Percentiles rank a stretch among this genome's conserved stretches.
Evolutionary conservation across 2,888 invertebrate species (phyloP).

Genomic region (Xestia c-nigrum): DNA sequence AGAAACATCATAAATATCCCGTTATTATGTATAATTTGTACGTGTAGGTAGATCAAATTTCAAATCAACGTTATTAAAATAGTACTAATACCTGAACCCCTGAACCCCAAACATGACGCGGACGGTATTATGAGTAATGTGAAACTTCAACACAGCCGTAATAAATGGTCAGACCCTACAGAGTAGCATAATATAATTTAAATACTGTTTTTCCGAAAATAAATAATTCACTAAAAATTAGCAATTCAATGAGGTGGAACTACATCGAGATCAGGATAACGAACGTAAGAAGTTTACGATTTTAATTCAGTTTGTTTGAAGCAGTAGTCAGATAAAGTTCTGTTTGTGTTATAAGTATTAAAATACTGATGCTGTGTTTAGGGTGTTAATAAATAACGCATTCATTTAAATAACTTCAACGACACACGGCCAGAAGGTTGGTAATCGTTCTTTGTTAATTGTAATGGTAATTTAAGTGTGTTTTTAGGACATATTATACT

Average conservation of each 20-base stretch:
- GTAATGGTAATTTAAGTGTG: background rate
- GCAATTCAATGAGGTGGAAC: conserved; percentile 66
- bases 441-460: background rate
- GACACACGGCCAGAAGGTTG: conserved; percentile 28
- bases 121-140: background rate
- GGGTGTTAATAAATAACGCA: background rate
- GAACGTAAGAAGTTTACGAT: conserved; percentile 37
- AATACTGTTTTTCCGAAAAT: conserved; percentile 62
- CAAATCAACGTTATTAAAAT: conserved; percentile 1
- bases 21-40: too few species aligned
- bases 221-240: conserved; percentile 78
- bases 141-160: conserved; percentile 14
- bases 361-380: background rate
- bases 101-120: too few species aligned
- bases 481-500: background rate
- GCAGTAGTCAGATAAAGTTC: conserved; percentile 46
- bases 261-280: conserved; percentile 42
- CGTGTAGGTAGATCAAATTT: conserved; percentile 4
- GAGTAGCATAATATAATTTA: conserved; percentile 12
- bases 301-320: conserved; percentile 70
- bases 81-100: too few species aligned
- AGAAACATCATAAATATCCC: too few species aligned
- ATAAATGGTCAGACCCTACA: background rate
- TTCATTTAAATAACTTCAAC: background rate
- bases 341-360: background rate